These are phyloP conservation scores for Peromyscus maniculatus DNA, from an alignment of 2,113 vertebrate genomes.

Conservation along the genomic window DNA sequence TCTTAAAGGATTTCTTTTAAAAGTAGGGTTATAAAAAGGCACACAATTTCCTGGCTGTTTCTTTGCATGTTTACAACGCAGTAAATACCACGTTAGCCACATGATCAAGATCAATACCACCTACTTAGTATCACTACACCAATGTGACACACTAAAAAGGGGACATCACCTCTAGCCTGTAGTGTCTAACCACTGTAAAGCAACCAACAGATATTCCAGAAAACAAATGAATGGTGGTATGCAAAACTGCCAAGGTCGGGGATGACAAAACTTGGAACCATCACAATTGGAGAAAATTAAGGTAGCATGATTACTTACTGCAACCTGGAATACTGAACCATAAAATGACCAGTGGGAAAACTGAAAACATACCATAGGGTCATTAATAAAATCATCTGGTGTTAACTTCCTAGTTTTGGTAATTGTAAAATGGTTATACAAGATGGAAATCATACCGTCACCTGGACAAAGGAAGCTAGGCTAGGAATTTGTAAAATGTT, in stretches of 20 bases:
- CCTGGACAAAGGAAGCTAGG: not conserved
- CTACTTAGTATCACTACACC: not conserved
- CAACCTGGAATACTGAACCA: not conserved
- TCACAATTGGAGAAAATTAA: not conserved
- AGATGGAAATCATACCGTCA: not conserved
- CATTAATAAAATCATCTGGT: not conserved
- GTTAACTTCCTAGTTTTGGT: not conserved
- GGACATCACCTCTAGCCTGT: not conserved
- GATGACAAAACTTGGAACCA: not conserved
- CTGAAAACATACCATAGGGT: not conserved
- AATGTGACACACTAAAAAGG: not conserved
- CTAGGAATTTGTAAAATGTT: not conserved
- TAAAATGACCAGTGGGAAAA: not conserved
- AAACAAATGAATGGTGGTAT: slow-evolving; percentile 23
- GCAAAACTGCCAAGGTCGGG: not conserved
- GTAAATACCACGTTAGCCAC: not conserved
- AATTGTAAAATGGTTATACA: not conserved
- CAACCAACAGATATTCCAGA: not conserved
- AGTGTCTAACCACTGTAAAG: slow-evolving; percentile 1
- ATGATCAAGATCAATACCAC: not conserved
- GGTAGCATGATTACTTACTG: not conserved
- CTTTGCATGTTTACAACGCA: not conserved
- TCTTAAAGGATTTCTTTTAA: slow-evolving; percentile 8
- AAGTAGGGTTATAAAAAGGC: slow-evolving; percentile 9
- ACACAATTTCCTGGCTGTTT: not conserved